phyloP scores from a whole-genome alignment of 1,140 invertebrate genomes.

The Aphaenogaster ashmeadi region DNA sequence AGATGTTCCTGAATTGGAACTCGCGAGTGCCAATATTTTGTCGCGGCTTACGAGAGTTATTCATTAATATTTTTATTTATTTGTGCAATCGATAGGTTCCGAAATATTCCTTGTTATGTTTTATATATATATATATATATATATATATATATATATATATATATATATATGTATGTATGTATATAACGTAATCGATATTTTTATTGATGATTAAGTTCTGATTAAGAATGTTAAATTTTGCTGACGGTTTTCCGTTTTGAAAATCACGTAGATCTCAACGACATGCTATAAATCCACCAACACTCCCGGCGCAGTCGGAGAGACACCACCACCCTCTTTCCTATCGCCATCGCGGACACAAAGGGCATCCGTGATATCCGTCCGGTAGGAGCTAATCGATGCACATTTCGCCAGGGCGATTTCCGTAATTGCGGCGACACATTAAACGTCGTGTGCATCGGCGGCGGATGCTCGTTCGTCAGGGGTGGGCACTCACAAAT shows the following conservation, averaged over 20 bases:
- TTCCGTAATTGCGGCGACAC: conserved; percentile 74
- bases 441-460: conserved; percentile 56
- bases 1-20: conserved; percentile 19
- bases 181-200: not conserved
- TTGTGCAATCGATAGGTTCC: not conserved
- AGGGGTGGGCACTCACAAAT: conserved; percentile 77
- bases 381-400: conserved; percentile 68
- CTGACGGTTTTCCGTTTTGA: not conserved
- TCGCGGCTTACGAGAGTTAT: not conserved
- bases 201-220: not conserved
- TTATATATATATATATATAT: not conserved
- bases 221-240: not conserved
- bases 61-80: not conserved
- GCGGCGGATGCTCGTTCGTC: conserved; percentile 30
- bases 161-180: no score
- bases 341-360: conserved; percentile 44
- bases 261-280: conserved; percentile 14
- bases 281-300: conserved; percentile 40
- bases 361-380: conserved; percentile 61
- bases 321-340: conserved; percentile 30
- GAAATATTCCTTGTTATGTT: not conserved
- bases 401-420: conserved; percentile 69
- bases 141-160: no score
- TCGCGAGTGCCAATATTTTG: conserved; percentile 27
- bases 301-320: conserved; percentile 15